Conservation (phyloP, 1,140 invertebrate species). For the Pteromalus puparum region DNA sequence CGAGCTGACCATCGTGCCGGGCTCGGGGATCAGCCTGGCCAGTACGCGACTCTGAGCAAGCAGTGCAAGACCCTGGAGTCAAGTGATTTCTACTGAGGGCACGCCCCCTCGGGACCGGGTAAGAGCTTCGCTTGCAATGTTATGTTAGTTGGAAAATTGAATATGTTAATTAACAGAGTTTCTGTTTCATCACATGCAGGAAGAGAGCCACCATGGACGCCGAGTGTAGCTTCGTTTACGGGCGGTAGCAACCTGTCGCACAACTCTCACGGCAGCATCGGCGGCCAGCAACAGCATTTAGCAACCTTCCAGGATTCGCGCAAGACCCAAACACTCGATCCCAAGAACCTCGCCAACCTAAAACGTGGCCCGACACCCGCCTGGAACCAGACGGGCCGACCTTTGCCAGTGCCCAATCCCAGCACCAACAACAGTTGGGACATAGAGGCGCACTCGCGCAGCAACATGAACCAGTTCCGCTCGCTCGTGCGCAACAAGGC, state of each 20-base stretch:
- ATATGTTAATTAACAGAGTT: not conserved
- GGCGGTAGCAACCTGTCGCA: constrained; percentile 69
- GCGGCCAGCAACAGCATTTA: constrained; percentile 60
- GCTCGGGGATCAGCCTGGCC: constrained; percentile 79
- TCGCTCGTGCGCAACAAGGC: constrained; percentile 71
- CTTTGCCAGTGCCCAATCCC: constrained; percentile 67
- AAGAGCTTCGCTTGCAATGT: constrained; percentile 37
- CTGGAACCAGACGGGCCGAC: constrained; percentile 70
- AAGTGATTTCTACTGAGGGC: constrained; percentile 93
- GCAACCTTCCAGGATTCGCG: constrained; percentile 73
- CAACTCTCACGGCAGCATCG: constrained; percentile 67
- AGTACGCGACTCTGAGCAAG: constrained; percentile 93
- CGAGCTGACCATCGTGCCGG: constrained; percentile 75
- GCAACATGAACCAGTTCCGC: constrained; percentile 74
- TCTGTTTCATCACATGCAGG: constrained; percentile 56
- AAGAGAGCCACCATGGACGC: constrained; percentile 73
- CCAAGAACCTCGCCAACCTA: constrained; percentile 71
- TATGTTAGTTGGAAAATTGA: not conserved
- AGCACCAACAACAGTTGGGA: constrained; percentile 66
- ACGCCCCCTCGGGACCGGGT: constrained; percentile 76
- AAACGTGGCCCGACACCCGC: constrained; percentile 70
- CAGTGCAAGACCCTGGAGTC: constrained; percentile 96
- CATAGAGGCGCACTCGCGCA: constrained; percentile 72
- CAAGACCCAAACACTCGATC: constrained; percentile 73
- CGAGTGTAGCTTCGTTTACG: constrained; percentile 72